A percentile compares a stretch with the other conserved stretches of the same genome.
Evolutionary conservation across 1,140 invertebrate genomes (phyloP).

Genomic region (Thereuonema tuberculata): DNA sequence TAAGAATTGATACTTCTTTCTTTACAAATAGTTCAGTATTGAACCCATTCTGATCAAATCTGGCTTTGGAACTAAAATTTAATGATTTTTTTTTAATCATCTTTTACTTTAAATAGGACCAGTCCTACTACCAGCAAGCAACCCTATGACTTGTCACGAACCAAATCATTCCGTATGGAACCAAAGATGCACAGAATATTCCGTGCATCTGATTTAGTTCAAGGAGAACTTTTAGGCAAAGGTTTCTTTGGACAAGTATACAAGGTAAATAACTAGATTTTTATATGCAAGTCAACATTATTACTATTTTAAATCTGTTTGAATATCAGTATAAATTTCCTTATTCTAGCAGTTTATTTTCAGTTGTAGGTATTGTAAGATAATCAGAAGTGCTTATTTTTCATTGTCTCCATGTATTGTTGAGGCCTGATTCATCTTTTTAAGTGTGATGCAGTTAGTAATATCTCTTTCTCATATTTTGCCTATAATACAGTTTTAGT

Average conservation of each 20-base stretch:
- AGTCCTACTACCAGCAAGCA: slow-evolving; percentile 26
- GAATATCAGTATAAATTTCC: neutral
- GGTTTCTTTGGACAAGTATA: slow-evolving; percentile 80
- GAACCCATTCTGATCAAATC: too few species aligned
- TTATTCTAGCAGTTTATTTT: neutral
- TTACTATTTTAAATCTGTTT: too few species aligned
- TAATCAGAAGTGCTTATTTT: neutral
- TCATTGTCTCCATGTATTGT: too few species aligned
- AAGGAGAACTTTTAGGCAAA: slow-evolving; percentile 76
- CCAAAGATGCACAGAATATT: slow-evolving; percentile 69
- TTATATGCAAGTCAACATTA: too few species aligned
- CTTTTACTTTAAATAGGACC: neutral
- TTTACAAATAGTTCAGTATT: too few species aligned
- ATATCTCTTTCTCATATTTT: too few species aligned
- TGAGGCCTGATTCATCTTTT: too few species aligned
- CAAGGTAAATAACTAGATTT: slow-evolving; percentile 25
- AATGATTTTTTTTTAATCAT: slow-evolving; percentile 8
- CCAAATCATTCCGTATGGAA: slow-evolving; percentile 73
- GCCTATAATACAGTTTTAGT: too few species aligned
- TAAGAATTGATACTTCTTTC: too few species aligned
- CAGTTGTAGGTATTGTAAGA: neutral
- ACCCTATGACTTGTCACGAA: slow-evolving; percentile 57
- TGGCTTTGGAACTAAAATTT: too few species aligned
- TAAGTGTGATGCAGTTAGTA: too few species aligned
- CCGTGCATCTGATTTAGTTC: slow-evolving; percentile 70